Evolutionary conservation across 2,113 vertebrate genomes (phyloP).

Genomic region (Fregata magnificens): DNA sequence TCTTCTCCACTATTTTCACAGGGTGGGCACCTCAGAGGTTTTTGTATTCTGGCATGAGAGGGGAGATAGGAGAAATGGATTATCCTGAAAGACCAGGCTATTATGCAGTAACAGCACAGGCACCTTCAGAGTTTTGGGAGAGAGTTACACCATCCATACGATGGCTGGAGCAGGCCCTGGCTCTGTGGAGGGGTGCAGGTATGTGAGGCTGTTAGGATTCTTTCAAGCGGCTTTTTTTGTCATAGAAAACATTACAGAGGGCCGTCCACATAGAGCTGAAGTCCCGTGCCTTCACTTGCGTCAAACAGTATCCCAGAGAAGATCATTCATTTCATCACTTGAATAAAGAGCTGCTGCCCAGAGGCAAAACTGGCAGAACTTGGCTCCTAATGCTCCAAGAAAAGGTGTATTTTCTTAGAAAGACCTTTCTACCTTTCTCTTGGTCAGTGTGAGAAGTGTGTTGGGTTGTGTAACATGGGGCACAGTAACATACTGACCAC

Average conservation of each 20-base stretch:
- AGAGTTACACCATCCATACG: rapidly evolving
- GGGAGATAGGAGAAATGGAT: neutral
- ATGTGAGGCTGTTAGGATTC: neutral
- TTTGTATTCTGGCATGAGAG: neutral
- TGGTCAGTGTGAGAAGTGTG: neutral
- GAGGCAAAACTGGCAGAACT: neutral
- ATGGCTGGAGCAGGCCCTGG: neutral
- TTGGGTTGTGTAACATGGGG: neutral
- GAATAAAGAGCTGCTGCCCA: neutral
- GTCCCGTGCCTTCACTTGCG: neutral
- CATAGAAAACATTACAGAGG: neutral
- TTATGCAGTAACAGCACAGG: neutral
- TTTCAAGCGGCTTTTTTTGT: neutral
- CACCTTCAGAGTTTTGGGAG: neutral
- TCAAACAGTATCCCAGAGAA: neutral
- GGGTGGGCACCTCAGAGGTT: neutral
- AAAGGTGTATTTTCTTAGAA: neutral
- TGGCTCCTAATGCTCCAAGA: neutral
- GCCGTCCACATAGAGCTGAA: neutral
- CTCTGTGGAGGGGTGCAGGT: neutral
- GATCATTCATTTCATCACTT: neutral
- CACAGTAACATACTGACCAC: neutral
- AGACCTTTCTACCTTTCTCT: neutral
- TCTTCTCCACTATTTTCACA: neutral
- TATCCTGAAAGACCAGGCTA: neutral